These are phyloP conservation scores for Pampus argenteus DNA, from an alignment of 2,797 vertebrate genomes.

Conservation along the genomic window DNA sequence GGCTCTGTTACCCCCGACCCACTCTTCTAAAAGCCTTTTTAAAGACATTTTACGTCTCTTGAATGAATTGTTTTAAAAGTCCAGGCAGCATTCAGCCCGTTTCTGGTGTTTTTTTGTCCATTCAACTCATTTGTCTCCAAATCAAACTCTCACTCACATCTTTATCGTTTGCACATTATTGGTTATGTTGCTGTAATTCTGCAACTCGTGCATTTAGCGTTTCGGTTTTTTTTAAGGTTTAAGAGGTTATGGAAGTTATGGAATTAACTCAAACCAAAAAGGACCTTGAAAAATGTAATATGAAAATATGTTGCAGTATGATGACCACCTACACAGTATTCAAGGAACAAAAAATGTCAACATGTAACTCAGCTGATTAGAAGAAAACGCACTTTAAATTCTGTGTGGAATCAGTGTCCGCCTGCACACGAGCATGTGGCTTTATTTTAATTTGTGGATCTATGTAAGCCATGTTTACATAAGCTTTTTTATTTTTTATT, in stretches of 20 bases:
- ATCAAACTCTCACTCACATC: constrained; percentile 19
- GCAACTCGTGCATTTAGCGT: background rate
- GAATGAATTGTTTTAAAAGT: constrained; percentile 70
- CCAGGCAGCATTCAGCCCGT: constrained; percentile 24
- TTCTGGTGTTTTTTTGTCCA: constrained; percentile 44
- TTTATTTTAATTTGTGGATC: constrained; percentile 25
- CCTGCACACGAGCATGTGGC: constrained; percentile 8
- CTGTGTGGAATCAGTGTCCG: background rate
- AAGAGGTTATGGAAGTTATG: background rate
- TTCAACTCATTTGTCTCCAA: constrained; percentile 32
- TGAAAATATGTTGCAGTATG: background rate
- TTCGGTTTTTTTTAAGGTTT: background rate
- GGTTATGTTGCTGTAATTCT: constrained; percentile 16
- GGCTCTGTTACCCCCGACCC: no score
- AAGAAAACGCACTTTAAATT: constrained; percentile 61
- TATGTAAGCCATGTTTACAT: constrained; percentile 41
- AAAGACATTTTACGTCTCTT: constrained; percentile 48
- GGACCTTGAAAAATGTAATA: constrained; percentile 11
- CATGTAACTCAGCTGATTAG: background rate
- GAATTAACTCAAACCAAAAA: background rate
- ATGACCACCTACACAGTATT: background rate
- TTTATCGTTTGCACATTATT: constrained; percentile 67
- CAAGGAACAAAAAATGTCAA: background rate
- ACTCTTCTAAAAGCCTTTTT: constrained; percentile 40
- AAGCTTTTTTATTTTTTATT: background rate